phyloP scores from a whole-genome alignment of 2,113 vertebrate genomes.

The Drymodes brunneopygia region DNA sequence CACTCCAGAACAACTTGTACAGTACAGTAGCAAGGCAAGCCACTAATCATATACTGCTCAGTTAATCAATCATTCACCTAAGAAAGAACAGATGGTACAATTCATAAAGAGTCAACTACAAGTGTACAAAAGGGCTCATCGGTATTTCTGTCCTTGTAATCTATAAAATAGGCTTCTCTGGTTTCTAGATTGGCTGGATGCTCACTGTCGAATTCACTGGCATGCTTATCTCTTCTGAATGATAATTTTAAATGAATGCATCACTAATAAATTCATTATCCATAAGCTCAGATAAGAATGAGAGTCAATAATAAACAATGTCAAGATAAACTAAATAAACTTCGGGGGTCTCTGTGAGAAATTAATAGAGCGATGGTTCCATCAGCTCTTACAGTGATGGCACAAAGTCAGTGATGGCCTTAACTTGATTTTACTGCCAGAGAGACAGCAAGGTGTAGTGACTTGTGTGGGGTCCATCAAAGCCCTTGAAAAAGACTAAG shows the following conservation, averaged over 20 bases:
- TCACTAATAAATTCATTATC: not conserved
- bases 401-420: not conserved
- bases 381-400: not conserved
- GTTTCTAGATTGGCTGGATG: not conserved
- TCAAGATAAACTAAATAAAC: not conserved
- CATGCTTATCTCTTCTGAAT: not conserved
- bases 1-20: not conserved
- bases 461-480: not conserved
- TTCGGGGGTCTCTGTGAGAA: not conserved
- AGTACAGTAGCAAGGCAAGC: not conserved
- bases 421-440: not conserved
- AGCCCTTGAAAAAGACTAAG: not conserved
- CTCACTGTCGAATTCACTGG: not conserved
- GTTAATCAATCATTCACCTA: slow-evolving; percentile 25
- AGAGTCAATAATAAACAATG: not conserved
- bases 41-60: slow-evolving; percentile 9
- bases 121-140: not conserved
- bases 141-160: not conserved
- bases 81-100: slow-evolving; percentile 22
- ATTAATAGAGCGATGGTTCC: not conserved
- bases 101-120: not conserved
- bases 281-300: not conserved
- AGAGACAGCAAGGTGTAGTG: not conserved
- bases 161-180: not conserved
- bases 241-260: not conserved